Conservation (phyloP, 2,888 invertebrate genomes). For the Encarsia formosa region DNA sequence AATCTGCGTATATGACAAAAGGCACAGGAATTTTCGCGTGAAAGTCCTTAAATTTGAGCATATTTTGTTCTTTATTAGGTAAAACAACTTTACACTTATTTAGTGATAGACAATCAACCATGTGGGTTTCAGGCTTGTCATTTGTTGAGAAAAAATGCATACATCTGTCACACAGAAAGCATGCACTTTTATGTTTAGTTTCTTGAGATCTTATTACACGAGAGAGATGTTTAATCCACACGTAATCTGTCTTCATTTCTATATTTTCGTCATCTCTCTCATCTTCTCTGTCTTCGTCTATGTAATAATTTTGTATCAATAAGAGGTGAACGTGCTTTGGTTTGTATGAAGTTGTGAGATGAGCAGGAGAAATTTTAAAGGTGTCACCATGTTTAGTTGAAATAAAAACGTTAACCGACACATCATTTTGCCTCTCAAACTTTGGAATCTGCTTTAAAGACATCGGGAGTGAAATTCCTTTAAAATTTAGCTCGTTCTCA, state of each 20-base stretch:
- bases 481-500: not conserved
- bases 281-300: not conserved
- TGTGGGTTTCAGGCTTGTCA: not conserved
- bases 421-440: not conserved
- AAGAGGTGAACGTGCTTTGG: not conserved
- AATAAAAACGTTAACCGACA: not conserved
- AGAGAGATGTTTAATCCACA: not conserved
- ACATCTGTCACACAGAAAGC: not conserved
- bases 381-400: not conserved
- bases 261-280: not conserved
- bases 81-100: not conserved
- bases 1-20: slow-evolving; percentile 24
- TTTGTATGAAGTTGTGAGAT: not conserved
- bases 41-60: not conserved
- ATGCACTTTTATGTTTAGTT: not conserved
- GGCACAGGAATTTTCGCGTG: slow-evolving; percentile 1
- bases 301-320: not conserved
- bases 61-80: not conserved
- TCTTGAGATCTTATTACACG: not conserved
- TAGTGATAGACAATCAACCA: not conserved
- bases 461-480: not conserved
- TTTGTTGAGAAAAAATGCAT: not conserved
- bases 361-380: not conserved
- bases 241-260: not conserved
- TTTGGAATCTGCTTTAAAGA: not conserved